Evolutionary conservation across 2,888 invertebrate genomes (phyloP).

Genomic region (Anorthoa munda): DNA sequence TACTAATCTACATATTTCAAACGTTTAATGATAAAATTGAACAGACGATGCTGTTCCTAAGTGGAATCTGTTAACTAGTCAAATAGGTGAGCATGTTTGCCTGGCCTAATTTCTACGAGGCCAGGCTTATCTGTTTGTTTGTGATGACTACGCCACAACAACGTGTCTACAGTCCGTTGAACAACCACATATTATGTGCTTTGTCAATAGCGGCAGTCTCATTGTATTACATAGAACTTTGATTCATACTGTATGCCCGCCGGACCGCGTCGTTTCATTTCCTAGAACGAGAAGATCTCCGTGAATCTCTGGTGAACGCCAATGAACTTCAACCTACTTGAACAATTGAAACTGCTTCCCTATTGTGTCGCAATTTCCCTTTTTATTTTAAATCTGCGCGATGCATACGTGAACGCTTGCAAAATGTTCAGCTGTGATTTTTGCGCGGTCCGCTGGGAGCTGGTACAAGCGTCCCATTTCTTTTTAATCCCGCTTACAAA

Average conservation of each 20-base stretch:
- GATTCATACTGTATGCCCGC: background rate
- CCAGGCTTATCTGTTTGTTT: conserved; percentile 8
- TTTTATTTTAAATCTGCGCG: conserved; percentile 18
- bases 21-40: background rate
- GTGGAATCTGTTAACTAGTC: conserved; percentile 3
- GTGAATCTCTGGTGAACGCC: background rate
- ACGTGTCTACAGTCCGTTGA: background rate
- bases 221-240: conserved; percentile 2
- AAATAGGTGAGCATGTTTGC: conserved; percentile 19
- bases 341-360: conserved; percentile 6
- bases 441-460: conserved; percentile 22
- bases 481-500: conserved; percentile 61
- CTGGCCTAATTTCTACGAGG: conserved; percentile 24
- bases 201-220: background rate
- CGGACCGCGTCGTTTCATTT: conserved; percentile 1
- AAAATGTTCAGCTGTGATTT: conserved; percentile 34
- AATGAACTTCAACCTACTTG: background rate
- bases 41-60: background rate
- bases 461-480: conserved; percentile 44
- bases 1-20: background rate
- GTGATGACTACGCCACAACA: background rate
- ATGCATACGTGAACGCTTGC: conserved; percentile 17
- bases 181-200: background rate
- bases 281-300: background rate
- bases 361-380: conserved; percentile 21